Percentiles rank a stretch among this genome's conserved stretches.
phyloP scores from a whole-genome alignment of 2,888 invertebrate species.

The Zootermopsis nevadensis region DNA sequence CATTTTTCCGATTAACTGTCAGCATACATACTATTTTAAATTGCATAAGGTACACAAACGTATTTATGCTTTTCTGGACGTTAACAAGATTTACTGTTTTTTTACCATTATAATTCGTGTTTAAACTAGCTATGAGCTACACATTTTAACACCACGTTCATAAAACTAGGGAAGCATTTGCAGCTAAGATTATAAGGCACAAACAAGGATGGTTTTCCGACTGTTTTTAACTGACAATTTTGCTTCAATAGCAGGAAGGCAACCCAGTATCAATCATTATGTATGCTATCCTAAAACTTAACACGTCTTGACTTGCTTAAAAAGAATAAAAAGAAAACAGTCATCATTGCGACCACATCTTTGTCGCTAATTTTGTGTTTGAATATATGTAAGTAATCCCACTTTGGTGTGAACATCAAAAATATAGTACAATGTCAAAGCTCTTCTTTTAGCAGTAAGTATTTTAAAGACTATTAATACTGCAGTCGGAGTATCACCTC shows the following conservation, averaged over 20 bases:
- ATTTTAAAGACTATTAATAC: slow-evolving; percentile 24
- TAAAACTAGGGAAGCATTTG: slow-evolving; percentile 54
- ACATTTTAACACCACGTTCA: slow-evolving; percentile 53
- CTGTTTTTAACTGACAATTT: slow-evolving; percentile 48
- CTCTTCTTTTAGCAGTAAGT: slow-evolving; percentile 23
- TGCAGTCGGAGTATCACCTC: slow-evolving; percentile 34
- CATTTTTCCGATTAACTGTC: slow-evolving; percentile 46
- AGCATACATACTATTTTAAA: slow-evolving; percentile 48
- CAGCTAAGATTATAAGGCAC: slow-evolving; percentile 55
- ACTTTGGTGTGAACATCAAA: slow-evolving; percentile 39
- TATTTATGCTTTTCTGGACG: slow-evolving; percentile 50
- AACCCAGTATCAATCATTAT: slow-evolving; percentile 50
- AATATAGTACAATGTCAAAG: slow-evolving; percentile 33
- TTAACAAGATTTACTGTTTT: slow-evolving; percentile 50
- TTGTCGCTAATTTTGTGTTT: slow-evolving; percentile 17
- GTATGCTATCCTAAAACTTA: slow-evolving; percentile 33
- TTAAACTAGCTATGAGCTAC: slow-evolving; percentile 52
- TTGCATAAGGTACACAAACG: slow-evolving; percentile 49
- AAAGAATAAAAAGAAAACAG: slow-evolving; percentile 20
- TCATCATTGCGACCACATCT: neutral
- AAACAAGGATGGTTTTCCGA: slow-evolving; percentile 55
- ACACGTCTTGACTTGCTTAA: slow-evolving; percentile 14
- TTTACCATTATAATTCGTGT: slow-evolving; percentile 47
- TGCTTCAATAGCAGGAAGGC: slow-evolving; percentile 49
- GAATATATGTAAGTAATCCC: slow-evolving; percentile 23